Evolutionary conservation across 2,888 invertebrate species (phyloP).

Genomic region (Gerosis bhagava): DNA sequence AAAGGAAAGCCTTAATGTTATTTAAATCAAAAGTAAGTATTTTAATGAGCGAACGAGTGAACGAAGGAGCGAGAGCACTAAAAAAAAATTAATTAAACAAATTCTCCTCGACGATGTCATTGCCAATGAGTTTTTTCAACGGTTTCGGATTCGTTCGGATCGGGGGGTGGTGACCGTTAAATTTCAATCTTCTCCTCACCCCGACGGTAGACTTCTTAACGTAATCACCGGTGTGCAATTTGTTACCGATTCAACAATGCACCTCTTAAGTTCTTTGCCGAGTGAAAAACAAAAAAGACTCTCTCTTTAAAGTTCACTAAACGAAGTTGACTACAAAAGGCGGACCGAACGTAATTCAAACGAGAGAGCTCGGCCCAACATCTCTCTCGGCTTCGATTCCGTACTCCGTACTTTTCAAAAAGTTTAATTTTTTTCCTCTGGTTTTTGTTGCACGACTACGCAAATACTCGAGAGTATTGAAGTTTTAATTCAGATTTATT

Average conservation of each 20-base stretch:
- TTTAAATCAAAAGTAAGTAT: too few relatives aligned
- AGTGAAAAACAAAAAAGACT: slow-evolving; percentile 70
- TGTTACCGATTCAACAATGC: slow-evolving; percentile 80
- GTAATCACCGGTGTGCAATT: slow-evolving; percentile 76
- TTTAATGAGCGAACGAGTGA: too few relatives aligned
- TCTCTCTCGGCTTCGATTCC: slow-evolving; percentile 70
- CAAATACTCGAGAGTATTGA: slow-evolving; percentile 54
- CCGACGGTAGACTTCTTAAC: slow-evolving; percentile 56
- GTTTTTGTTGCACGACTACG: slow-evolving; percentile 51
- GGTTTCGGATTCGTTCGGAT: slow-evolving; percentile 49
- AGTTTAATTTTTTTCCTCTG: slow-evolving; percentile 67
- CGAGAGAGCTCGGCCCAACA: slow-evolving; percentile 60
- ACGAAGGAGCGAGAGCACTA: too few relatives aligned
- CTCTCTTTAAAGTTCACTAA: slow-evolving; percentile 74
- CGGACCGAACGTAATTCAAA: slow-evolving; percentile 74
- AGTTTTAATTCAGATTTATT: slow-evolving; percentile 39
- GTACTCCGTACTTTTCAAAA: slow-evolving; percentile 67
- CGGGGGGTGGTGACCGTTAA: slow-evolving; percentile 51
- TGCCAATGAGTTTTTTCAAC: too few relatives aligned
- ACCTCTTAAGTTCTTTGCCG: slow-evolving; percentile 72
- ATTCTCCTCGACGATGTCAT: too few relatives aligned
- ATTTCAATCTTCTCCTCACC: slow-evolving; percentile 61
- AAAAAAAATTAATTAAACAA: too few relatives aligned
- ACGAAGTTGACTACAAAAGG: slow-evolving; percentile 80
- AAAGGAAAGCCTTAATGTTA: too few relatives aligned